phyloP scores from a whole-genome alignment of 2,797 vertebrate species.

The Luscinia luscinia region DNA sequence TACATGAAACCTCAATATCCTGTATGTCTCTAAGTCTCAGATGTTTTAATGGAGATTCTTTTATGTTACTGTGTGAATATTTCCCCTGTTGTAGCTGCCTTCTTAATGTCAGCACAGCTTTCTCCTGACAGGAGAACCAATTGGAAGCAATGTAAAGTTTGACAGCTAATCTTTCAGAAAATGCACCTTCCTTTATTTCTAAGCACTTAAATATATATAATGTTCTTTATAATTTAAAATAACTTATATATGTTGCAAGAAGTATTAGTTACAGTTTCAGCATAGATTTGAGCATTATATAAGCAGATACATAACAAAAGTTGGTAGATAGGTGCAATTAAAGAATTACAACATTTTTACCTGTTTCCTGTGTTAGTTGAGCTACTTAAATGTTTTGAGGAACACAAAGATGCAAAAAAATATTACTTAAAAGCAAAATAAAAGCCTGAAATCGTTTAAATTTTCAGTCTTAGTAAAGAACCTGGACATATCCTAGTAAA shows the following conservation, averaged over 20 bases:
- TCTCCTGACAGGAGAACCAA: background rate
- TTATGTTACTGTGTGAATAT: background rate
- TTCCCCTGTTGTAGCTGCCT: background rate
- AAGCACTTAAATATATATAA: background rate
- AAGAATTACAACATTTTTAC: background rate
- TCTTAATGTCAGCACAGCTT: background rate
- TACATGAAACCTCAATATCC: background rate
- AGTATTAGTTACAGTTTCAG: background rate
- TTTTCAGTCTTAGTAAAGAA: background rate
- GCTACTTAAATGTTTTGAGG: background rate
- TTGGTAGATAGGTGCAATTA: background rate
- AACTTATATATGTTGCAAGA: background rate
- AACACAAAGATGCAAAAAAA: background rate
- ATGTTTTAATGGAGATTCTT: background rate
- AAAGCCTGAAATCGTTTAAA: background rate
- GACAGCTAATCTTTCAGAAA: background rate
- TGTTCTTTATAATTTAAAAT: background rate
- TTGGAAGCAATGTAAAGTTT: background rate
- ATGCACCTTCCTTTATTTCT: background rate
- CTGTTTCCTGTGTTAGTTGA: background rate
- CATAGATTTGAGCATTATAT: background rate
- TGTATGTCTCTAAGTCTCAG: background rate
- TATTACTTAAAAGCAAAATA: background rate
- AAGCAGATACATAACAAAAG: background rate
- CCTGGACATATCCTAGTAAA: background rate